phyloP scores from a whole-genome alignment of 2,888 invertebrate species.

The Heteromyza rotundicornis region DNA sequence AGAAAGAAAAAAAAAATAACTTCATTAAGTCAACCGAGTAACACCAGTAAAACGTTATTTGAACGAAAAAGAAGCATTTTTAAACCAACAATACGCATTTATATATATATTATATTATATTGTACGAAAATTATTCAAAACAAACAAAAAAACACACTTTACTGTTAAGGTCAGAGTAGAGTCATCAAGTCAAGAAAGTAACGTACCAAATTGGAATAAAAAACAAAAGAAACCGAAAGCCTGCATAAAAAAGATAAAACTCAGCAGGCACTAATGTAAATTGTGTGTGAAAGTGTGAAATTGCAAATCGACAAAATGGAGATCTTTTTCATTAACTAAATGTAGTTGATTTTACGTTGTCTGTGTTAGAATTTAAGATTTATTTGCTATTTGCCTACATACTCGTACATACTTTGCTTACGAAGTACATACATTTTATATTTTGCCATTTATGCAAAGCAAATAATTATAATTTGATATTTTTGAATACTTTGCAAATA shows the following conservation, averaged over 20 bases:
- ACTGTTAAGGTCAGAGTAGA: no score
- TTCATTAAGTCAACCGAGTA: slow-evolving; percentile 11
- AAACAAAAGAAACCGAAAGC: not conserved
- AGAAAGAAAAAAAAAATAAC: slow-evolving; percentile 6
- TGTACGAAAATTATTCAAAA: not conserved
- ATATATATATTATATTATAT: no score
- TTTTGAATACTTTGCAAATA: slow-evolving; percentile 6
- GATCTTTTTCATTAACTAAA: not conserved
- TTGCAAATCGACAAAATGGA: not conserved
- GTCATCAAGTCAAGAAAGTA: not conserved
- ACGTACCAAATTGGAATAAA: not conserved
- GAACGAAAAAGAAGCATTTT: not conserved
- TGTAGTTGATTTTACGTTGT: no score
- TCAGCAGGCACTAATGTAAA: not conserved
- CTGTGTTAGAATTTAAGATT: not conserved
- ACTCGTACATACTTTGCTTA: no score
- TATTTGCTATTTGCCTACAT: slow-evolving; percentile 9
- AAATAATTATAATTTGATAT: not conserved
- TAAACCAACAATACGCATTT: slow-evolving; percentile 27
- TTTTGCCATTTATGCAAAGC: slow-evolving; percentile 2
- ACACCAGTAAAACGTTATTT: slow-evolving; percentile 18
- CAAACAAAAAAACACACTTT: slow-evolving; percentile 4
- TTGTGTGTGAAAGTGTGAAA: no score
- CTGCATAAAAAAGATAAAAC: not conserved
- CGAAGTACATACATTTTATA: slow-evolving; percentile 11